A percentile compares a stretch with the other conserved stretches of the same genome.
Conservation (phyloP, 2,797 vertebrate genomes). For the Lacerta agilis region DNA sequence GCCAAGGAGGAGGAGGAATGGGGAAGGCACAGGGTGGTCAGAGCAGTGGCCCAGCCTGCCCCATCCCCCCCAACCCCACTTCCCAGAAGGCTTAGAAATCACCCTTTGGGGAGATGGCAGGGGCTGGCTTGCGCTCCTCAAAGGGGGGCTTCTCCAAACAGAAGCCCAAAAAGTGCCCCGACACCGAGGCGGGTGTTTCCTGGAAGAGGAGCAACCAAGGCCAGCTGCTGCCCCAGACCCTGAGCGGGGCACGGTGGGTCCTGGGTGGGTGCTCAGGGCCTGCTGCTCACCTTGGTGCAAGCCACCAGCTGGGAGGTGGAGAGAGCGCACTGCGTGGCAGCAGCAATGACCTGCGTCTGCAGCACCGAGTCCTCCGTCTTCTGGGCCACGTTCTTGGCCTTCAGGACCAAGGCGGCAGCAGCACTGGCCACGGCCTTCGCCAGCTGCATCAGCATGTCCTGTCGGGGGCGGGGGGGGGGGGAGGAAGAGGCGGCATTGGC, state of each 20-base stretch:
- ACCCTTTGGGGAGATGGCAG: no score
- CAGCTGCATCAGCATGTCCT: slow-evolving; percentile 98
- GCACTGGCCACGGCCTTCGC: slow-evolving; percentile 96
- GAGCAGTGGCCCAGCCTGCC: no score
- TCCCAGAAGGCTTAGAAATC: no score
- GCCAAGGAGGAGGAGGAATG: slow-evolving; percentile 18
- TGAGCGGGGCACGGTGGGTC: neutral
- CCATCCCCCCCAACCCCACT: no score
- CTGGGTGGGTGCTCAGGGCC: neutral
- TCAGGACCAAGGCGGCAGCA: slow-evolving; percentile 92
- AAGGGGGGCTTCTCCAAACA: neutral
- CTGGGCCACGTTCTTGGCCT: slow-evolving; percentile 97
- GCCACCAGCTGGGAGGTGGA: slow-evolving; percentile 98
- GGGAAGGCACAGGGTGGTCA: fast-evolving
- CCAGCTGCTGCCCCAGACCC: no score
- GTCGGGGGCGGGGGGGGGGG: neutral
- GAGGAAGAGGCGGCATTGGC: fast-evolving
- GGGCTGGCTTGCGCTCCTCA: no score
- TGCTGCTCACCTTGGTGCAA: slow-evolving; percentile 90
- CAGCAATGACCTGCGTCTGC: slow-evolving; percentile 95
- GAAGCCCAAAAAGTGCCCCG: no score
- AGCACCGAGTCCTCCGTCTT: slow-evolving; percentile 89
- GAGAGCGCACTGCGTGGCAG: slow-evolving; percentile 94
- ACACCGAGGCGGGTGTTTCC: no score
- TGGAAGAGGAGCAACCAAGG: no score